phyloP scores from a whole-genome alignment of 2,888 invertebrate genomes.

The Drosophila sordidapex region DNA sequence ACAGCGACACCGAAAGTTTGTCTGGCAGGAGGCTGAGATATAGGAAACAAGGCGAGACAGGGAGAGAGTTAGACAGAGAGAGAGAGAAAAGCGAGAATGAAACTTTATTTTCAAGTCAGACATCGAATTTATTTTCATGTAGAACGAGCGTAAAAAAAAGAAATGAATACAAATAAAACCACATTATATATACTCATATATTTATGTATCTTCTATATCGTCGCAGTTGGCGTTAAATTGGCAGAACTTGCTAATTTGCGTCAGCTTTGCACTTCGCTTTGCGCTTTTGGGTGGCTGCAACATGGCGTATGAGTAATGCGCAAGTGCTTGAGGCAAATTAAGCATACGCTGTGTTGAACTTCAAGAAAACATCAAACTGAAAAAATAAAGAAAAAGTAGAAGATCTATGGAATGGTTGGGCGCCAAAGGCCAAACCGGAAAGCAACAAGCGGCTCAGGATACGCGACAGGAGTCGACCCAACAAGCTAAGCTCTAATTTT shows the following conservation, averaged over 20 bases:
- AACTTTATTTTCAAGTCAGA: conserved; percentile 77
- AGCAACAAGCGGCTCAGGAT: conserved; percentile 67
- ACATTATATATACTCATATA: neutral
- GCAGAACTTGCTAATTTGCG: conserved; percentile 66
- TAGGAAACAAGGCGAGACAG: conserved; percentile 1
- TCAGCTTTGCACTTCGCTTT: conserved; percentile 26
- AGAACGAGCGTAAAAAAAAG: conserved; percentile 43
- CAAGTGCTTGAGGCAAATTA: conserved; percentile 40
- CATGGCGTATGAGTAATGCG: conserved; percentile 59
- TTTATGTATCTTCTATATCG: neutral
- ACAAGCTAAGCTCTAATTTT: conserved; percentile 77
- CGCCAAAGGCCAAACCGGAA: conserved; percentile 26
- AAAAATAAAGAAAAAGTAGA: neutral
- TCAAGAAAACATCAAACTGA: conserved; percentile 15
- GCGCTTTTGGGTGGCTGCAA: conserved; percentile 32
- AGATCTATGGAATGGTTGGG: neutral
- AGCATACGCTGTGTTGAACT: conserved; percentile 56
- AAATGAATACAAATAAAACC: conserved; percentile 1
- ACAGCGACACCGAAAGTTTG: conserved; percentile 27
- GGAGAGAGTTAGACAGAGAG: neutral
- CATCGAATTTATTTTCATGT: conserved; percentile 77
- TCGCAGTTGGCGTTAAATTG: conserved; percentile 58
- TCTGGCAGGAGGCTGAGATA: conserved; percentile 11
- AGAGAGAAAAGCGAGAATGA: conserved; percentile 53
- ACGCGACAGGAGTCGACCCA: conserved; percentile 28